These are phyloP conservation scores for Phacellophora camtschatica DNA, from an alignment of 30 jellyfish, hydroid and myxozoan genomes.

Conservation along the genomic window DNA sequence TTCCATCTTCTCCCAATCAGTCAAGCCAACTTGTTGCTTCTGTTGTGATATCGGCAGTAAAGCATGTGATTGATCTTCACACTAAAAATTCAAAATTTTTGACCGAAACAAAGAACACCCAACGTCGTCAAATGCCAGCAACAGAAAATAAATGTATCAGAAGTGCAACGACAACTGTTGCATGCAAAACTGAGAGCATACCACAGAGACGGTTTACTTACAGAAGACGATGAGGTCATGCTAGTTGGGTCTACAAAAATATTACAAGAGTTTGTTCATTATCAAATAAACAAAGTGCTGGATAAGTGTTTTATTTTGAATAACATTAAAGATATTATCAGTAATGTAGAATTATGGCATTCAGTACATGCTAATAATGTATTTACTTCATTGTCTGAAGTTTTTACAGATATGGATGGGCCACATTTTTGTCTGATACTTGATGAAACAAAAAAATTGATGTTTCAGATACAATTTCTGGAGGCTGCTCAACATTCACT, in stretches of 20 bases:
- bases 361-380: not conserved
- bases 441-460: not conserved
- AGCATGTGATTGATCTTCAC: not conserved
- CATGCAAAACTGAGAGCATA: not conserved
- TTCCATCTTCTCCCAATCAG: too few species aligned
- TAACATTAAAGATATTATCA: not conserved
- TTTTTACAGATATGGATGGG: not conserved
- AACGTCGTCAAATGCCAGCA: not conserved
- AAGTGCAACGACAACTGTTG: not conserved
- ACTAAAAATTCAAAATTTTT: not conserved
- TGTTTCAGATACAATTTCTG: not conserved
- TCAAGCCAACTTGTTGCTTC: not conserved
- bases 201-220: not conserved
- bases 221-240: not conserved
- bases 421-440: not conserved
- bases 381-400: slow-evolving; percentile 2
- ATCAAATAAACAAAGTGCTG: slow-evolving; percentile 15
- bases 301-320: not conserved
- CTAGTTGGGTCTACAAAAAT: not conserved
- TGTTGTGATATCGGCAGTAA: not conserved
- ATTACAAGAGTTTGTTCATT: not conserved
- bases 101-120: not conserved
- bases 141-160: not conserved
- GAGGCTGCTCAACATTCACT: not conserved
- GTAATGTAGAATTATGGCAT: not conserved